Evolutionary conservation across 1,140 invertebrate species (phyloP), one percentile per base, ranked within the genome.

Genomic region (Hylaeus anthracinus): DNA sequence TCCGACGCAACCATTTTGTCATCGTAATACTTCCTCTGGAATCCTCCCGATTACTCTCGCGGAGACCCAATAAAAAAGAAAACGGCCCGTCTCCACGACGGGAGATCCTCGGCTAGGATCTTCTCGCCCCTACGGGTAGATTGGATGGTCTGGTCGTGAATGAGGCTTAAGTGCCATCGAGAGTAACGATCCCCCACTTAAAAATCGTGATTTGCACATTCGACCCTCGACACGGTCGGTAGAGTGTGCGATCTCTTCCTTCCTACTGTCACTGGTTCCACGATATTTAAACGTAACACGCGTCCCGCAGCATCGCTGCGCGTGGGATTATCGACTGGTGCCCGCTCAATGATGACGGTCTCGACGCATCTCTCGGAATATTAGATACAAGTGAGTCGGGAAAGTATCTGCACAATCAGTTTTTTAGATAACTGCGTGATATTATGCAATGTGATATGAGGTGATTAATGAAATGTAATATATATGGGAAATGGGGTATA

Each of bases 201-300:
- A 89, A 89, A 87, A 87, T 88, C 88, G 72, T 89, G 88, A 89
- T 89, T 86, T 72, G 88, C 86, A 83, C 26, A 72, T 89, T 89
- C 65, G 43, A 65, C 79, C 83, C 86, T 72, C 70, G 60, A 74
- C 58, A 65, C 60, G 9, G 43, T 12, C 4, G 45, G 56, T 39
- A 3, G 14, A 9, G 37, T 12, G 51, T 43, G 48, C 48, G 76
- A 86, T 86, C 72, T 82, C 79, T 82, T 86, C 72, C 66, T 86
- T 76, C 72, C 63, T 9, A 64, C 51, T 75, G 84, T 86, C 84
- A 73, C 71, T 76, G 51, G 45, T 63, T 61, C 65, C 53, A 45
- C 56, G 58, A 83, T 81, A 79, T 69, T 78, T 73, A 77, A 64
- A 26, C 41, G 58, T 63, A 65, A 76, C 41, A 64, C 63, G 39